A percentile compares a stretch with the other conserved stretches of the same genome.
Conservation (phyloP, 2,888 invertebrate species). For the Mesorhabditis sp. region DNA sequence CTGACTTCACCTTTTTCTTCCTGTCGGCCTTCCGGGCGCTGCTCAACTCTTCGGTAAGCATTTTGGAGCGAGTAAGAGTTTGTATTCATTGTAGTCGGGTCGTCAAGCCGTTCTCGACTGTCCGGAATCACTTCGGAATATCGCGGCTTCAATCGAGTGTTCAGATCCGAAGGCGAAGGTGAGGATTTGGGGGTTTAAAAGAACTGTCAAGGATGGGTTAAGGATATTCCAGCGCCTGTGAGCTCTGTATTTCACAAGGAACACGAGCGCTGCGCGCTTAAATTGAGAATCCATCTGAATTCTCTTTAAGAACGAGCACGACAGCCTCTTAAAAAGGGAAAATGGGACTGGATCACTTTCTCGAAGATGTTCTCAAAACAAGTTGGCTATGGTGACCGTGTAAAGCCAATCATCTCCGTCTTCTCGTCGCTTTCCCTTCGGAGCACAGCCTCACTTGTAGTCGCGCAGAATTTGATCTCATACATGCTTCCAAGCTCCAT, state of each 20-base stretch:
- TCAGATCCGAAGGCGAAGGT: constrained; percentile 51
- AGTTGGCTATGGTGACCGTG: too few relatives aligned
- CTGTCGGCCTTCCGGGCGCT: constrained; percentile 48
- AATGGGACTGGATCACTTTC: too few relatives aligned
- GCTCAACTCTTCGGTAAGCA: constrained; percentile 50
- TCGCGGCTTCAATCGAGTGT: constrained; percentile 47
- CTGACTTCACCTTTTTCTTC: constrained; percentile 39
- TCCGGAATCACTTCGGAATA: constrained; percentile 35
- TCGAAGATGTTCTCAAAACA: too few relatives aligned
- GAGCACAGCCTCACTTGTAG: too few relatives aligned
- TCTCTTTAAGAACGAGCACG: background rate
- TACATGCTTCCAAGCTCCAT: too few relatives aligned
- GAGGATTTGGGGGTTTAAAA: background rate
- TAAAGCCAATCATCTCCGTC: too few relatives aligned
- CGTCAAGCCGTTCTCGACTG: constrained; percentile 45
- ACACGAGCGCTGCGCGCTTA: background rate
- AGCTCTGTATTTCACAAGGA: background rate
- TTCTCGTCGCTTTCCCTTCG: too few relatives aligned
- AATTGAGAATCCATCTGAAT: background rate
- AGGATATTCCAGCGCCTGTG: background rate
- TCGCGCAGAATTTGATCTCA: too few relatives aligned
- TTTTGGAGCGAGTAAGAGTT: background rate
- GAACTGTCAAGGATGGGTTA: background rate
- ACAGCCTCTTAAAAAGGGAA: too few relatives aligned
- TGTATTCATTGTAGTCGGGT: constrained; percentile 41